These are phyloP conservation scores for Sphinx pinastri DNA, from an alignment of 2,888 invertebrate species.

Conservation along the genomic window DNA sequence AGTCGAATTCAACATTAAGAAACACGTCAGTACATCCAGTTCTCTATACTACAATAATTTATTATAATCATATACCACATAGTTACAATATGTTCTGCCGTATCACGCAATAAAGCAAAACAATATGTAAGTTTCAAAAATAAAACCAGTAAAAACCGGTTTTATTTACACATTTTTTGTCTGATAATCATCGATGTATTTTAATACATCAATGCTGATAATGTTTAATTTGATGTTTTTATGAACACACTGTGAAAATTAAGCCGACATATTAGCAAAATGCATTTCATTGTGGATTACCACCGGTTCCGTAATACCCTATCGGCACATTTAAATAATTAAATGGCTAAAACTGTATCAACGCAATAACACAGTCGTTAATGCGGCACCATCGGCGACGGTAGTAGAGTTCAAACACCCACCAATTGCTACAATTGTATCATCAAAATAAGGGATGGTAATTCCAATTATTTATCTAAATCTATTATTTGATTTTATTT, in stretches of 20 bases:
- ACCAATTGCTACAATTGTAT: slow-evolving; percentile 1
- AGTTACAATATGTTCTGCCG: too few relatives aligned
- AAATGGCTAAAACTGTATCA: slow-evolving; percentile 49
- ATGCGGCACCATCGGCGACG: slow-evolving; percentile 60
- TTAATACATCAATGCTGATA: too few relatives aligned
- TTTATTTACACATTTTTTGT: too few relatives aligned
- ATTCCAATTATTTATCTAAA: not conserved
- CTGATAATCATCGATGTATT: too few relatives aligned
- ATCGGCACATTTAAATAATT: slow-evolving; percentile 53
- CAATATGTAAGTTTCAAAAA: not conserved
- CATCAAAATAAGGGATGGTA: not conserved
- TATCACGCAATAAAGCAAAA: too few relatives aligned
- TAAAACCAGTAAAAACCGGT: not conserved
- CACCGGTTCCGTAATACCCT: slow-evolving; percentile 33
- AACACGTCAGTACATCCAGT: too few relatives aligned
- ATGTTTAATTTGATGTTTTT: not conserved
- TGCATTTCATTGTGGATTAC: slow-evolving; percentile 36
- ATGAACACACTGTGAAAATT: slow-evolving; percentile 15
- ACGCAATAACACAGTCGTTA: slow-evolving; percentile 41
- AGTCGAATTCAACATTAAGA: too few relatives aligned
- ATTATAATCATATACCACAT: too few relatives aligned
- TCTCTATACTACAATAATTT: too few relatives aligned
- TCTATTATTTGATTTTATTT: not conserved
- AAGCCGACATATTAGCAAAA: slow-evolving; percentile 33
- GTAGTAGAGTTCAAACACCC: slow-evolving; percentile 64